These are phyloP conservation scores for Diplosoma virens DNA, from an alignment of 23 tunicate genomes.

Conservation along the genomic window DNA sequence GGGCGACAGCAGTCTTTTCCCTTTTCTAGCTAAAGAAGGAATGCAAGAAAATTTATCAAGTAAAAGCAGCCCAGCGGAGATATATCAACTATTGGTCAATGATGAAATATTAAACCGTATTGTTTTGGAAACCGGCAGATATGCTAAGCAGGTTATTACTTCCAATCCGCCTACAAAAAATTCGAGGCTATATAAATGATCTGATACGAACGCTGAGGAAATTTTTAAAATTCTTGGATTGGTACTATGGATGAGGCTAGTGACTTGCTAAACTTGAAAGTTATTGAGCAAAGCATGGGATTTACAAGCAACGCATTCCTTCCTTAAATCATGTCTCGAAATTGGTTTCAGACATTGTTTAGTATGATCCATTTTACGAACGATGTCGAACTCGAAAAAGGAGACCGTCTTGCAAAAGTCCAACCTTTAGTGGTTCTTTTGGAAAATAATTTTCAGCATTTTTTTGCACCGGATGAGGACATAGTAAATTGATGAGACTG, in stretches of 20 bases:
- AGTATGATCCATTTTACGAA: constrained; percentile 16
- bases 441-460: constrained; percentile 24
- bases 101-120: background rate
- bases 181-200: background rate
- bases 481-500: constrained; percentile 35
- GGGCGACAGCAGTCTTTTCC: background rate
- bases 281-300: constrained; percentile 23
- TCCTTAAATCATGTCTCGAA: constrained; percentile 26
- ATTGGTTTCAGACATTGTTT: constrained; percentile 19
- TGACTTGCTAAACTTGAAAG: constrained; percentile 9
- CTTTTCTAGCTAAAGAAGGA: background rate
- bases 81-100: background rate
- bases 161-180: background rate
- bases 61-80: background rate
- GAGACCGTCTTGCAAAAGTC: constrained; percentile 10
- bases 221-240: constrained; percentile 17
- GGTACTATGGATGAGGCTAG: constrained; percentile 31
- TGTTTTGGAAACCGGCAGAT: too few relatives aligned
- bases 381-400: background rate
- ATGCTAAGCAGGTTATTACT: background rate
- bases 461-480: constrained; percentile 20
- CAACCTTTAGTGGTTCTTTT: constrained; percentile 27
- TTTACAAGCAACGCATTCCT: constrained; percentile 11
- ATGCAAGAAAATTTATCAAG: background rate
- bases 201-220: too few relatives aligned